A percentile compares a stretch with the other conserved stretches of the same genome.
These are phyloP conservation scores for Macrotis lagotis DNA, from an alignment of 2,113 vertebrate species.

Conservation along the genomic window DNA sequence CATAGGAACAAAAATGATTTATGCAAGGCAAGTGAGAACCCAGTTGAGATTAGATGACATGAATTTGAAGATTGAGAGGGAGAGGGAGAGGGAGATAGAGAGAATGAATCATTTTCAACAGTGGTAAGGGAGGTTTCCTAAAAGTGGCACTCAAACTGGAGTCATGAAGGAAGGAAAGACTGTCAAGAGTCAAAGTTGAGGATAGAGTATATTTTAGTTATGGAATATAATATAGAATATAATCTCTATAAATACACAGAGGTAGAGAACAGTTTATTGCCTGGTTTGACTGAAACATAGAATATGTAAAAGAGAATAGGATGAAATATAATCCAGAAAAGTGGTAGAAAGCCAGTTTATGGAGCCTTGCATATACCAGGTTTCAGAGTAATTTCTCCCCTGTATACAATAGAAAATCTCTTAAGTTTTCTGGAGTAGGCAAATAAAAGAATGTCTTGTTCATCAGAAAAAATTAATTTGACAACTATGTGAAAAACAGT, in stretches of 20 bases:
- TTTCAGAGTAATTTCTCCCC: not conserved
- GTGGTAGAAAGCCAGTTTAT: not conserved
- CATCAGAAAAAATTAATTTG: not conserved
- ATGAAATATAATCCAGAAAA: not conserved
- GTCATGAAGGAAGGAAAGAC: not conserved
- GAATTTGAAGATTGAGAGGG: not conserved
- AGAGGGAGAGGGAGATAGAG: not conserved
- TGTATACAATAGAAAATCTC: not conserved
- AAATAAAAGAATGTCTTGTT: not conserved
- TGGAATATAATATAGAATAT: no score
- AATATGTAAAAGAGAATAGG: not conserved
- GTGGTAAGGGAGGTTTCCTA: not conserved
- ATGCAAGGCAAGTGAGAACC: no score
- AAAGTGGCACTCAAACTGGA: not conserved
- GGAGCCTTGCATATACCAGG: not conserved
- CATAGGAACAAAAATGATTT: not conserved
- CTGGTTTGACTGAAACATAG: not conserved
- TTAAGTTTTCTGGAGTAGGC: not conserved
- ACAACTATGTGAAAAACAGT: not conserved
- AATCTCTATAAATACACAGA: not conserved
- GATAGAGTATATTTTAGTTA: not conserved
- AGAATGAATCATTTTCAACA: not conserved
- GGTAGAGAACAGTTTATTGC: not conserved
- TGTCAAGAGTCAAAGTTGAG: not conserved
- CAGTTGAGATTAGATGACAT: not conserved